These are phyloP conservation scores for Cheilosia grossa DNA, from an alignment of 2,888 invertebrate genomes.

Conservation along the genomic window DNA sequence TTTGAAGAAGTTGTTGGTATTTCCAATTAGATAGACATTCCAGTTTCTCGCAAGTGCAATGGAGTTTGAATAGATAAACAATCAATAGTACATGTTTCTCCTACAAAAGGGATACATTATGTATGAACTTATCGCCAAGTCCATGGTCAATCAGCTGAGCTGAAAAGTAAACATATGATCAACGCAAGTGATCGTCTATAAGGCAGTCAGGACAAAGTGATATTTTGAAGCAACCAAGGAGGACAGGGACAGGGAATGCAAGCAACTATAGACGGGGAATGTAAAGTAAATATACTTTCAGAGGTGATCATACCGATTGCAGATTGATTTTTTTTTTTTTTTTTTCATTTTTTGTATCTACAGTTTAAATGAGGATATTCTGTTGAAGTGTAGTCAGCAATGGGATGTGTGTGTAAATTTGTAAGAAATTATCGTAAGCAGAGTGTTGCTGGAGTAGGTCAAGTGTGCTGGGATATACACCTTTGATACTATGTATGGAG, in stretches of 20 bases:
- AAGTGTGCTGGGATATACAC: conserved; percentile 12
- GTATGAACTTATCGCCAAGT: conserved; percentile 15
- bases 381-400: conserved; percentile 6
- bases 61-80: conserved; percentile 13
- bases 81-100: not conserved
- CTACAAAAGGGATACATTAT: conserved; percentile 4
- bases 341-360: conserved; percentile 7
- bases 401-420: conserved; percentile 33
- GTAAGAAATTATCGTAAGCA: conserved; percentile 6
- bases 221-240: conserved; percentile 3
- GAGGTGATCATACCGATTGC: conserved; percentile 42
- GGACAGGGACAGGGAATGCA: conserved; percentile 26
- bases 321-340: conserved; percentile 26
- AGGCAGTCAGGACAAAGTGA: conserved; percentile 47
- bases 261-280: conserved; percentile 40
- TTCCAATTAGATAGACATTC: conserved; percentile 36
- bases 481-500: not conserved
- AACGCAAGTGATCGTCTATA: conserved; percentile 47
- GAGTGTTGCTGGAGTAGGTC: conserved; percentile 30
- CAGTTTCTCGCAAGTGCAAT: conserved; percentile 40
- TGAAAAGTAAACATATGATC: conserved; percentile 66
- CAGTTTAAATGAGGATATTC: conserved; percentile 58
- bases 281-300: conserved; percentile 28
- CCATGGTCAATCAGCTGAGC: conserved; percentile 70
- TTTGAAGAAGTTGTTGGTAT: not conserved